These are phyloP conservation scores for Dione vanillae DNA, from an alignment of 2,888 invertebrate genomes.

Conservation along the genomic window DNA sequence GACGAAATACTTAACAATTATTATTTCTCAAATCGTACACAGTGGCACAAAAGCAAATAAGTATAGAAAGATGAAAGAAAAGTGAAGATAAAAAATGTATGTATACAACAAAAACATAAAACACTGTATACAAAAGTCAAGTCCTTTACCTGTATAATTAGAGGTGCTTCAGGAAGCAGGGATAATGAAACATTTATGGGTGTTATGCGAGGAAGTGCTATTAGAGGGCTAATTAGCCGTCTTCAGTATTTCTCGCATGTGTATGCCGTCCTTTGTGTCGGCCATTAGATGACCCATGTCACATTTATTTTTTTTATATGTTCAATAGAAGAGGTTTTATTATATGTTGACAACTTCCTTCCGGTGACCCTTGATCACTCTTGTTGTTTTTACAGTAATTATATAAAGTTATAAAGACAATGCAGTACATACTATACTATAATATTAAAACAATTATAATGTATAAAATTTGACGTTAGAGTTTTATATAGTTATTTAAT, in stretches of 20 bases:
- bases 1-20: too few relatives aligned
- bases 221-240: constrained; percentile 62
- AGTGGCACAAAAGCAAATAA: too few relatives aligned
- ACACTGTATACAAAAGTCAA: background rate
- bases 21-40: too few relatives aligned
- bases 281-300: constrained; percentile 73
- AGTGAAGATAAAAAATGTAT: too few relatives aligned
- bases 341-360: constrained; percentile 21
- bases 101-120: constrained; percentile 1
- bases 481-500: background rate
- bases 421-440: background rate
- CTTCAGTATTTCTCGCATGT: constrained; percentile 64
- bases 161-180: constrained; percentile 18
- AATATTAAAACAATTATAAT: background rate
- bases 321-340: constrained; percentile 15
- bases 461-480: background rate
- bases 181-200: constrained; percentile 33
- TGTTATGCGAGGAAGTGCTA: constrained; percentile 41
- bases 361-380: constrained; percentile 1
- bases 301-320: constrained; percentile 65
- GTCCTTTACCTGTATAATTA: constrained; percentile 28
- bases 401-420: background rate
- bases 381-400: constrained; percentile 6
- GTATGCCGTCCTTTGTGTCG: constrained; percentile 63
- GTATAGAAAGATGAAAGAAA: too few relatives aligned